These are phyloP conservation scores for Eurypyga helias DNA, from an alignment of 2,113 vertebrate species.

Conservation along the genomic window DNA sequence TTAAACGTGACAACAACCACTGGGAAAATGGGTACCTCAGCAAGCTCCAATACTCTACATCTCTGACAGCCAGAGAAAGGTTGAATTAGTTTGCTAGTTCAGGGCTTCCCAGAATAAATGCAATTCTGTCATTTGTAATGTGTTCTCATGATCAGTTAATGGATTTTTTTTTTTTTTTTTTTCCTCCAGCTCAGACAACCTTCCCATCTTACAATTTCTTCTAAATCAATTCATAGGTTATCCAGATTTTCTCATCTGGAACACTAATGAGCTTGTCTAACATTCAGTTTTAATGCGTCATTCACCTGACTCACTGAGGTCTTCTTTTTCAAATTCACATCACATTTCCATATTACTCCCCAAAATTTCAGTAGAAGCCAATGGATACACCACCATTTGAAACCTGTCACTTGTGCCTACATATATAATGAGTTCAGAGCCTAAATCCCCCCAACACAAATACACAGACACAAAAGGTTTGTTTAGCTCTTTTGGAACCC, in stretches of 20 bases:
- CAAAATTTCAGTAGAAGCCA: not conserved
- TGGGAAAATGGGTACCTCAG: not conserved
- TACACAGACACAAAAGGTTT: not conserved
- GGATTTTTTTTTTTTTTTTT: not conserved
- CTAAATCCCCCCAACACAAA: not conserved
- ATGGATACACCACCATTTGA: not conserved
- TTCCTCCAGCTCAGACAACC: conserved; percentile 3
- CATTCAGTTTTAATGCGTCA: not conserved
- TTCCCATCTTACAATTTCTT: conserved; percentile 25
- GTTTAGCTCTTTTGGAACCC: not conserved
- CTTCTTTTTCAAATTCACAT: not conserved
- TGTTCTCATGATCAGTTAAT: not conserved
- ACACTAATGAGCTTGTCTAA: conserved; percentile 24
- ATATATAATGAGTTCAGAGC: not conserved
- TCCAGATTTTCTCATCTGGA: conserved; percentile 18
- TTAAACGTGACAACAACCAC: not conserved
- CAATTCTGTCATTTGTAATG: conserved; percentile 43
- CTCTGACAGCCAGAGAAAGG: conserved; percentile 18
- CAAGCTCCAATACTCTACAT: not conserved
- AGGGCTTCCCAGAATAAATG: conserved; percentile 11
- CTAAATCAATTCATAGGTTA: not conserved
- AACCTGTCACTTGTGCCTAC: not conserved
- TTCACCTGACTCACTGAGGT: not conserved
- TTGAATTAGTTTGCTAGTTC: conserved; percentile 55
- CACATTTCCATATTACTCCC: not conserved